Evolutionary conservation across 2,113 vertebrate species (phyloP).

Genomic region (Herpailurus yagouaroundi): DNA sequence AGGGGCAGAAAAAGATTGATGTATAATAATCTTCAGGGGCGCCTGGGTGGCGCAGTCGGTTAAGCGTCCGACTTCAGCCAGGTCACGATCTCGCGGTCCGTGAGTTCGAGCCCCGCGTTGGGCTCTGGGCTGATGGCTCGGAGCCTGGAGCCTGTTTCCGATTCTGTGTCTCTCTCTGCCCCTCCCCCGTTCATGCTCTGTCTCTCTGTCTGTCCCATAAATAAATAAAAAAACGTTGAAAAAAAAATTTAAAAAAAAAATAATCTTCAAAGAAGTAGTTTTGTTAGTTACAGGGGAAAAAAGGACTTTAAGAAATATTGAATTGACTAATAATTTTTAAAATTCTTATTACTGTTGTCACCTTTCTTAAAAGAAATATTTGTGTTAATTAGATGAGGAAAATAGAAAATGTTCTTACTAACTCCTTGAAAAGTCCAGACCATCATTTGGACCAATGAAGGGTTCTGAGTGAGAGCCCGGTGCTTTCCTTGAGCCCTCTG

Average conservation of each 20-base stretch:
- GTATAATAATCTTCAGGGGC: background rate
- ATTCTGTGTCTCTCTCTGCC: too few relatives aligned
- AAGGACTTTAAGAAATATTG: background rate
- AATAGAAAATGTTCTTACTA: conserved; percentile 48
- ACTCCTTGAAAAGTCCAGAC: conserved; percentile 9
- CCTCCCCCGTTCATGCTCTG: too few relatives aligned
- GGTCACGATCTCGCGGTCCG: too few relatives aligned
- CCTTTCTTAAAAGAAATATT: background rate
- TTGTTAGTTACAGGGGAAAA: background rate
- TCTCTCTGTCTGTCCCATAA: too few relatives aligned
- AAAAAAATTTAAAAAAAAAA: too few relatives aligned
- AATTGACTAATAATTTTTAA: background rate
- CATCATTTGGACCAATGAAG: background rate
- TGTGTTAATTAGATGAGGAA: background rate
- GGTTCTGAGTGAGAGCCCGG: conserved; percentile 20
- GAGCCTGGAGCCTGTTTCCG: too few relatives aligned
- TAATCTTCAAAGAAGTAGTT: background rate
- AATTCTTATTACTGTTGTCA: background rate
- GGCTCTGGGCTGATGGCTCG: too few relatives aligned
- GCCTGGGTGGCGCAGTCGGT: too few relatives aligned
- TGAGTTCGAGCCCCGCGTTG: too few relatives aligned
- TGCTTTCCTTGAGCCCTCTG: conserved; percentile 51
- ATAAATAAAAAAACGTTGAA: too few relatives aligned
- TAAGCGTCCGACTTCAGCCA: too few relatives aligned
- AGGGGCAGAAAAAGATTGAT: background rate